phyloP scores from a whole-genome alignment of 2,888 invertebrate species.

The Trachelus stipa region DNA sequence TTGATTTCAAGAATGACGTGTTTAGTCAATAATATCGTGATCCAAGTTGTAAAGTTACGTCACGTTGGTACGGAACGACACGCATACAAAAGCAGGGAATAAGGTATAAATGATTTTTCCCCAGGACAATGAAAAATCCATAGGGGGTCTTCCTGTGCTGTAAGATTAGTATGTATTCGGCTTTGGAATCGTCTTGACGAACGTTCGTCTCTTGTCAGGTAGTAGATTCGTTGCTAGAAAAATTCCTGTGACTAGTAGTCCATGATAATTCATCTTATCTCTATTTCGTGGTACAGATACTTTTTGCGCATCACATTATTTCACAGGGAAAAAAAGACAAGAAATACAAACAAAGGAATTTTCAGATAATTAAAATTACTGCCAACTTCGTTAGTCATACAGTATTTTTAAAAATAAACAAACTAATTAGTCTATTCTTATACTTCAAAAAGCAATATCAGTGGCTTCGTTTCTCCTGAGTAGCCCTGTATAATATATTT shows the following conservation, averaged over 20 bases:
- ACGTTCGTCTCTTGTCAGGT: neutral
- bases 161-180: neutral
- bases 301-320: neutral
- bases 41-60: neutral
- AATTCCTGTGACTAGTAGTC: neutral
- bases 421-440: neutral
- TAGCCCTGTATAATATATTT: neutral
- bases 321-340: neutral
- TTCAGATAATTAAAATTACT: neutral
- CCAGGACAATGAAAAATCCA: neutral
- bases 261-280: neutral
- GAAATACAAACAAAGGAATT: neutral
- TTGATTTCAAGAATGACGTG: neutral
- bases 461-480: neutral
- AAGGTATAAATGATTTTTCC: neutral
- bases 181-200: neutral
- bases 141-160: neutral
- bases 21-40: neutral
- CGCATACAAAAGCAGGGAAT: neutral
- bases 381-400: neutral
- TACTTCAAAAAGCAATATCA: neutral
- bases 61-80: neutral
- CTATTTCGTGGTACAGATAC: neutral
- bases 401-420: neutral
- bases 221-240: neutral